Base-by-base conservation (phyloP, 2,797 vertebrate genomes). In the Botia kubotai region DNA sequence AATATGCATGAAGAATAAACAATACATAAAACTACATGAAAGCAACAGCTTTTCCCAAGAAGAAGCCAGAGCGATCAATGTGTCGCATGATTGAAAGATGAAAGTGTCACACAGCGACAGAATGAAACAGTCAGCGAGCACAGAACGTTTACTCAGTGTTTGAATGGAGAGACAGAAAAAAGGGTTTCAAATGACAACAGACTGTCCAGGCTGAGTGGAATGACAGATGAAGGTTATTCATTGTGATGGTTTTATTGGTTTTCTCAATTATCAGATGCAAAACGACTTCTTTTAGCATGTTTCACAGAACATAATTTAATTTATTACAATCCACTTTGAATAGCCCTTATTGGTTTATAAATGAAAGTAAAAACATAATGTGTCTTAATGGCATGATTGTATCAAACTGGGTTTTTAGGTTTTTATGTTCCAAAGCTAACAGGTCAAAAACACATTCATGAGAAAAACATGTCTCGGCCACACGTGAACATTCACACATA, bases 1-100 rank as follows among this genome's bases (percentile, higher is more conserved):
- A 53, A 80, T 72, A 77, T 60, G 17, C 71, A 75, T 75, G 68
- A 73, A 62, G 79, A 78, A 82, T 71, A 21, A 53, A 69, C 65
- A 83, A 75, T 75, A 55, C 52, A 83, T 67, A 69, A 83, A 77
- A 77, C 53, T 62, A 74, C 53, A 80, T 29, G 26, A 70, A 3
- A 78, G 60, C 66, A 66, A 63, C 48, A 46, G 2, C n/a, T 53
- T 58, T 21, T 65, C 21, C 13, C 36, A 71, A 74, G 68, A 21
- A 60, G 39, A 72, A 66, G 79, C 81, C 39, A 2, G 39, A 77
- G 26, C 4, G 50, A 69, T 81, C 73, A 80, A 6, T 69, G 68
- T 73, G 65, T 72, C 52, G 77, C 62, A 74, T 55, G 69, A 67
- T 50, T 39, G 33, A 81, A 58, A 72, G 73, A 68, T 71, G 57